Evolutionary conservation across 64 coral and sea anemone species (phyloP).

Genomic region (Pocillopora verrucosa): DNA sequence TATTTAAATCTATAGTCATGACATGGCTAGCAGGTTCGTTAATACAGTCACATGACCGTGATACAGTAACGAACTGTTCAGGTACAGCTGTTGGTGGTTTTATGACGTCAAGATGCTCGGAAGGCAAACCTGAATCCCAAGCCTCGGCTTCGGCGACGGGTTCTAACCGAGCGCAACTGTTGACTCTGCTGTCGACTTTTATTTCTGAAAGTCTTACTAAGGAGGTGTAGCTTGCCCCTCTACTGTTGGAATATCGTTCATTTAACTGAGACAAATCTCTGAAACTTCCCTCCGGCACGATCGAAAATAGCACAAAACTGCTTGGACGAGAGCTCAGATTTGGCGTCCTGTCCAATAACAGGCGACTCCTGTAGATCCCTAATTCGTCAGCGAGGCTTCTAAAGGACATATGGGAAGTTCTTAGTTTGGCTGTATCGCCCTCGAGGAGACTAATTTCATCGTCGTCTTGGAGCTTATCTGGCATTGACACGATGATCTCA

Average conservation of each 20-base stretch:
- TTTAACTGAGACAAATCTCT: constrained; percentile 44
- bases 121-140: background rate
- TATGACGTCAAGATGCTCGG: background rate
- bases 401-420: constrained; percentile 21
- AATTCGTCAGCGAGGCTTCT: constrained; percentile 39
- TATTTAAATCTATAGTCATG: background rate
- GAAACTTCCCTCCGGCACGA: constrained; percentile 48
- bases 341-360: background rate
- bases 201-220: constrained; percentile 22
- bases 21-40: background rate
- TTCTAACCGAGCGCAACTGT: constrained; percentile 21
- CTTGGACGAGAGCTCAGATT: constrained; percentile 17
- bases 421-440: background rate
- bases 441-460: constrained; percentile 4
- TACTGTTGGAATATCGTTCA: constrained; percentile 27
- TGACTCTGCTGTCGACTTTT: constrained; percentile 1
- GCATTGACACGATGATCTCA: background rate
- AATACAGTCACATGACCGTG: background rate
- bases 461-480: background rate
- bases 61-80: background rate
- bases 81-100: background rate
- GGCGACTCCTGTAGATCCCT: constrained; percentile 17
- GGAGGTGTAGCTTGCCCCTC: constrained; percentile 15
- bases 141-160: constrained; percentile 6
- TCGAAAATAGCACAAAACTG: constrained; percentile 62